Evolutionary conservation across 2,113 vertebrate genomes (phyloP), one percentile per base, ranked within the genome.

Genomic region (Poeciliopsis occidentalis): DNA sequence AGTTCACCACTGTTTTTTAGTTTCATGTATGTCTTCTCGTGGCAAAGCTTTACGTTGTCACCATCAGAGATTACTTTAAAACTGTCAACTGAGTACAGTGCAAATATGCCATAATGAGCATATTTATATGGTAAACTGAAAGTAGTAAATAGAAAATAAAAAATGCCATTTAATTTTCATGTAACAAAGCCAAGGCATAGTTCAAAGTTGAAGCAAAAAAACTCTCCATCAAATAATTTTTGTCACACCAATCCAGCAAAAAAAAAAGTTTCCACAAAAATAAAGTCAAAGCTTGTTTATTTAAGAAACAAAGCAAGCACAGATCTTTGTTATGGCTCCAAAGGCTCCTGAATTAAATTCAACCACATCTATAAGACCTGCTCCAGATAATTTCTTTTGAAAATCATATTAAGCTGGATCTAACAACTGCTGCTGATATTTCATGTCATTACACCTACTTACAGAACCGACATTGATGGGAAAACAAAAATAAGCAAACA

Each of bases 341-440:
- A 94, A 96, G 95, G 94, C 95, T 95, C 94, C 96, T 96, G 94
- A 95, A 96, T 95, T 95, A 96, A 97, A 95, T 94, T 96, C 94
- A 95, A 95, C 93, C 85, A 89, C 88, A 96, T 96, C 95, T 95
- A 95, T 94, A 95, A 79, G 88, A 91, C 89, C 96, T 93, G 95
- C 95, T 76, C 73, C 95, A 94, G 94, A 95, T 65, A 77, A 76
- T 82, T 90, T 73, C 79, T 76, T 81, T 77, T 83, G 79, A 91
- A 90, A 87, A 87, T 86, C 71, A 80, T 72, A 47, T 69, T 41
- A 69, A 73, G 76, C 76, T 84, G 71, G 60, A 66, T 80, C 75
- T 79, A 87, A 88, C 75, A 80, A 78, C 78, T 76, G 64, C 70
- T 74, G 95, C 94, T 94, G 94, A 95, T 81, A 76, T 81, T 85